Conservation (phyloP, 2,113 vertebrate species). For the Naja naja region DNA sequence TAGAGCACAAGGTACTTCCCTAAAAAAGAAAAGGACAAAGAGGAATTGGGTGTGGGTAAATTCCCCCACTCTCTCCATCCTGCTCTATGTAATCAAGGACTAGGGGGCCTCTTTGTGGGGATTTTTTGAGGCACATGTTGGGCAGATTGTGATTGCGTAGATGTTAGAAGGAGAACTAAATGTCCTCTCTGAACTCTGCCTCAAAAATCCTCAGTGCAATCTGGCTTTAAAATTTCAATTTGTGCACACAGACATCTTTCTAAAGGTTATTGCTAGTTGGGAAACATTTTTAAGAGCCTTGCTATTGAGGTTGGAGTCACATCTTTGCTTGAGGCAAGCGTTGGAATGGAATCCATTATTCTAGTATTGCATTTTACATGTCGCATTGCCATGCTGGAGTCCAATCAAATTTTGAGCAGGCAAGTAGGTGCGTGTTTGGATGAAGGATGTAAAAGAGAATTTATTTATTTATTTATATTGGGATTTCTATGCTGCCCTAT, state of each 20-base stretch:
- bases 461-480: too few species aligned
- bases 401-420: neutral
- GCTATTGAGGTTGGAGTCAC: neutral
- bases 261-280: neutral
- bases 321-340: neutral
- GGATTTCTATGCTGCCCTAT: too few species aligned
- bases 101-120: neutral
- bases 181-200: neutral
- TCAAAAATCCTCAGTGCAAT: neutral
- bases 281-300: neutral
- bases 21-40: neutral
- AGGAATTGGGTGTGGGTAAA: neutral
- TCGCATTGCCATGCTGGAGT: neutral
- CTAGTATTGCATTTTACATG: neutral
- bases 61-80: neutral
- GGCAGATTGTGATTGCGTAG: neutral
- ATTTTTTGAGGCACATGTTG: neutral
- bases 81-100: neutral
- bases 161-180: neutral
- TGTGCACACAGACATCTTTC: neutral
- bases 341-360: neutral
- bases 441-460: neutral
- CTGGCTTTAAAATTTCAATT: neutral
- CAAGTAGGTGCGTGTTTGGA: neutral
- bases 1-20: neutral